These are phyloP conservation scores for Sebastes baramenuke DNA, from an alignment of 2,797 vertebrate species.

Conservation along the genomic window DNA sequence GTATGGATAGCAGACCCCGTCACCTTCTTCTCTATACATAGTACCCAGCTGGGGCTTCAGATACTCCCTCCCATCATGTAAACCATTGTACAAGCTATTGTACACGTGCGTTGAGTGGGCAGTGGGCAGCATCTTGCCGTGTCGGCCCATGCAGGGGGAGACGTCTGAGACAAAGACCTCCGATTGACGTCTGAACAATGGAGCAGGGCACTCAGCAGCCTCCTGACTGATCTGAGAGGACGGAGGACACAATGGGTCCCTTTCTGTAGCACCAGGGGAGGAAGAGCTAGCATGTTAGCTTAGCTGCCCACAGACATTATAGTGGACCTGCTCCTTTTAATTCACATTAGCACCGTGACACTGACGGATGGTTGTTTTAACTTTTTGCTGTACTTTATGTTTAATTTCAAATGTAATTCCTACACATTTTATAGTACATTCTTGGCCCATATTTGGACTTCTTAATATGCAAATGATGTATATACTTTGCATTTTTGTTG, in stretches of 20 bases:
- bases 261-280: conserved; percentile 53
- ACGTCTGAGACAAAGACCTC: conserved; percentile 73
- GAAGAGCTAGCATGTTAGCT: conserved; percentile 30
- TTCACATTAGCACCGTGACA: not conserved
- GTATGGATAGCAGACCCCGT: not conserved
- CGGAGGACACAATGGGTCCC: conserved; percentile 73
- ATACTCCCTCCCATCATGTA: conserved; percentile 1
- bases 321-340: not conserved
- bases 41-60: not conserved
- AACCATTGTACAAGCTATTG: conserved; percentile 36
- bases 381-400: not conserved
- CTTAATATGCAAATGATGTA: not conserved
- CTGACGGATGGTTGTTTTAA: not conserved
- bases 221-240: conserved; percentile 40
- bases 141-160: conserved; percentile 36
- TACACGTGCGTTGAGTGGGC: not conserved
- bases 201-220: conserved; percentile 74
- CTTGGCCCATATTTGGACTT: too few species aligned
- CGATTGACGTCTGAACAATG: conserved; percentile 82
- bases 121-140: conserved; percentile 56
- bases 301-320: not conserved
- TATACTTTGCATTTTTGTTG: not conserved
- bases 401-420: not conserved
- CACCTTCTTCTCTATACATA: not conserved
- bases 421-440: not conserved